A percentile compares a stretch with the other conserved stretches of the same genome.
Evolutionary conservation across 2,797 vertebrate genomes (phyloP).

Genomic region (Neomorphus geoffroyi): DNA sequence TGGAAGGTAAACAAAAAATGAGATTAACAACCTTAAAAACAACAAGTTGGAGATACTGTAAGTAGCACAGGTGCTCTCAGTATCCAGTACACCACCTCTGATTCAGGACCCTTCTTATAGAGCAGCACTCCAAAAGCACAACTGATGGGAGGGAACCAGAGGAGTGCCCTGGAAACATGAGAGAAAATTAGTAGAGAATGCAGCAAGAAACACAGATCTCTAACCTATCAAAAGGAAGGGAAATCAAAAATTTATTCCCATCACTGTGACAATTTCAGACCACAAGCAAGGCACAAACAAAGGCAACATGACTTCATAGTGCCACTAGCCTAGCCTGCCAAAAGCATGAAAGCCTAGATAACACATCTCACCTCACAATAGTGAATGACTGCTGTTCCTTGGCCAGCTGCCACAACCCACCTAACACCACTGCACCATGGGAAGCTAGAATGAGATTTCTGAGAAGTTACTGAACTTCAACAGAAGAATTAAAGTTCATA

Average conservation of each 20-base stretch:
- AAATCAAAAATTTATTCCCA: background rate
- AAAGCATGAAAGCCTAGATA: background rate
- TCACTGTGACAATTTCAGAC: background rate
- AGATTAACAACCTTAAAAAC: background rate
- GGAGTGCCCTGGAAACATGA: background rate
- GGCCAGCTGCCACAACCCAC: background rate
- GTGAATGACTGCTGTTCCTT: background rate
- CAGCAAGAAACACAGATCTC: background rate
- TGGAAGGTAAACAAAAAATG: constrained; percentile 11
- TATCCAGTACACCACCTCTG: background rate
- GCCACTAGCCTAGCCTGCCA: background rate
- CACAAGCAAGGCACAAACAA: background rate
- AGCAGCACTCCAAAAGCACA: background rate
- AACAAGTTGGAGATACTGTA: background rate
- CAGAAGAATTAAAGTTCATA: background rate
- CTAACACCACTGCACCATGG: background rate
- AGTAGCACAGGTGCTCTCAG: background rate
- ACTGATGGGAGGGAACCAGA: background rate
- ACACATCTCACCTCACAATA: rapidly evolving
- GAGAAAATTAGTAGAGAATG: background rate
- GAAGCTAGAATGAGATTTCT: background rate
- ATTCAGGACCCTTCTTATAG: background rate
- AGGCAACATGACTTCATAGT: background rate
- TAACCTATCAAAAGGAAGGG: background rate
- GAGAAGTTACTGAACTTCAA: background rate